Evolutionary conservation across 1,140 invertebrate species (phyloP).

Genomic region (Sinella curviseta): DNA sequence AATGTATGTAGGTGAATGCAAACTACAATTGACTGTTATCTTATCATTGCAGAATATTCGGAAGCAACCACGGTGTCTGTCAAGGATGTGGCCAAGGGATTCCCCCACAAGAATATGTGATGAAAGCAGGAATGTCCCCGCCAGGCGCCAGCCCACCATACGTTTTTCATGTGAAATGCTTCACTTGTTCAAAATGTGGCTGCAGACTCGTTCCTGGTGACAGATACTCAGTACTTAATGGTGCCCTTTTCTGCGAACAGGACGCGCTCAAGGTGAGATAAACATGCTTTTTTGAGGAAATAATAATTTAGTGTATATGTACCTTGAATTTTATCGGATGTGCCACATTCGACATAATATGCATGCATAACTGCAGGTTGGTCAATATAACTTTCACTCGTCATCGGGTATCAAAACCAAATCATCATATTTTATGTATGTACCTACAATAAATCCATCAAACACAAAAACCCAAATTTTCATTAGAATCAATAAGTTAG

Average conservation of each 20-base stretch:
- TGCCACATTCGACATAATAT: no score
- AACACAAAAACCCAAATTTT: neutral
- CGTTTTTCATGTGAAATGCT: constrained; percentile 93
- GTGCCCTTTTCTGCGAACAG: constrained; percentile 49
- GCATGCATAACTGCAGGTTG: no score
- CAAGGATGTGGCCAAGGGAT: constrained; percentile 85
- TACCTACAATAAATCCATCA: no score
- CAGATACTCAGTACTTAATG: constrained; percentile 61
- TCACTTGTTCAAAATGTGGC: constrained; percentile 87
- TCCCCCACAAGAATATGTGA: constrained; percentile 86
- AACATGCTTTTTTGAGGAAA: neutral
- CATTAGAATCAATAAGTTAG: neutral
- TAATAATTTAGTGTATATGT: neutral
- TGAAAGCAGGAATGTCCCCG: constrained; percentile 66
- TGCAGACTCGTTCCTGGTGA: constrained; percentile 78
- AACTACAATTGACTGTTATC: neutral
- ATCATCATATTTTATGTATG: no score
- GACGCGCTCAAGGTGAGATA: constrained; percentile 48
- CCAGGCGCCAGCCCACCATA: constrained; percentile 49
- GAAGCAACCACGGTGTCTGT: constrained; percentile 77
- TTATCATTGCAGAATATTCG: constrained; percentile 75
- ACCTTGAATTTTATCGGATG: neutral
- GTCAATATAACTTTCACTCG: no score
- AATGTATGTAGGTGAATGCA: no score
- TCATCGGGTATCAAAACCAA: neutral